Evolutionary conservation across 2,888 invertebrate species (phyloP).

Genomic region (Diaperis boleti): DNA sequence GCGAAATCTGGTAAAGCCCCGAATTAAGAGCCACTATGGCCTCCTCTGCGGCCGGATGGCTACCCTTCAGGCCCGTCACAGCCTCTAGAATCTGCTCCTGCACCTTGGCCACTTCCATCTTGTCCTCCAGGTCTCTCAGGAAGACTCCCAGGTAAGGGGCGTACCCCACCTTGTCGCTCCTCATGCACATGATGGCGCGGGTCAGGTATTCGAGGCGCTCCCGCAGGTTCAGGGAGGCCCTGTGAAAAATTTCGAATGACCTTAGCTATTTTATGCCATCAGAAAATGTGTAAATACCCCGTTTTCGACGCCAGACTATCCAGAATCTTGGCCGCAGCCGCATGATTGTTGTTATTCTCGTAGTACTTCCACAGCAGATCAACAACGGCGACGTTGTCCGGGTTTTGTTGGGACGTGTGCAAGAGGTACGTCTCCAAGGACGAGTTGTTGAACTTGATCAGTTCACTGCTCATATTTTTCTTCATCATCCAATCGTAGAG

Average conservation of each 20-base stretch:
- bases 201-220: constrained; percentile 93
- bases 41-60: constrained; percentile 63
- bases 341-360: constrained; percentile 91
- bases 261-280: background rate
- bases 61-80: constrained; percentile 68
- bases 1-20: constrained; percentile 87
- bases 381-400: constrained; percentile 67
- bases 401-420: constrained; percentile 70
- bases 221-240: constrained; percentile 79
- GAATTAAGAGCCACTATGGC: constrained; percentile 82
- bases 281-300: constrained; percentile 66
- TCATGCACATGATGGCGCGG: constrained; percentile 94
- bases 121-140: constrained; percentile 91
- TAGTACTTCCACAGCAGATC: constrained; percentile 97
- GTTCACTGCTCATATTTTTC: constrained; percentile 78
- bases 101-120: constrained; percentile 90
- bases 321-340: constrained; percentile 91
- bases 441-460: constrained; percentile 75
- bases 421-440: constrained; percentile 84
- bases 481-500: constrained; percentile 94
- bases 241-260: constrained; percentile 59
- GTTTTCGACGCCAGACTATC: constrained; percentile 85
- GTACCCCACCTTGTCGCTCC: constrained; percentile 84
- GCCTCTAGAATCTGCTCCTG: constrained; percentile 80
- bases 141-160: constrained; percentile 82